These are phyloP conservation scores for Entelurus aequoreus DNA, from an alignment of 2,113 vertebrate species.

Conservation along the genomic window DNA sequence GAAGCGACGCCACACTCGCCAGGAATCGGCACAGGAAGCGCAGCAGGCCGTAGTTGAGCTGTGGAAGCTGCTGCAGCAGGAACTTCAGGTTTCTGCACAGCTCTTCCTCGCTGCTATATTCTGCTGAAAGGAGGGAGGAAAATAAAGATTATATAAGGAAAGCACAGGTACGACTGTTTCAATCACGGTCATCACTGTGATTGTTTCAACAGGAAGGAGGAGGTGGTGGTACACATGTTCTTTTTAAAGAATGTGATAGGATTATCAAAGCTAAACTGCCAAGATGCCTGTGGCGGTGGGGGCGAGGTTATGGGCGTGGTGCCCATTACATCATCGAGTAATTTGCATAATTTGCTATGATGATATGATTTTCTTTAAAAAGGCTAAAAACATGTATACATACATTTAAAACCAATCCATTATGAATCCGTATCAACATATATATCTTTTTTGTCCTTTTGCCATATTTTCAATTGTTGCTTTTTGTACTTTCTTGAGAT, in stretches of 20 bases:
- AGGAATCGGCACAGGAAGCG: conserved; percentile 96
- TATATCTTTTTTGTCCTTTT: too few species aligned
- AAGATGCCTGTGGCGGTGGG: too few species aligned
- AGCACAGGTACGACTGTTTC: background rate
- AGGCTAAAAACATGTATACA: too few species aligned
- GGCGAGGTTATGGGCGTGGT: too few species aligned
- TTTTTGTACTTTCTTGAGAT: too few species aligned
- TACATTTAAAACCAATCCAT: too few species aligned
- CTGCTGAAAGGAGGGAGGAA: conserved; percentile 60
- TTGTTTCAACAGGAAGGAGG: background rate
- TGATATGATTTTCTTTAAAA: too few species aligned
- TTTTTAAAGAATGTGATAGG: background rate
- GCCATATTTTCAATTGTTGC: too few species aligned
- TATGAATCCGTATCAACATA: too few species aligned
- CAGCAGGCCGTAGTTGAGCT: conserved; percentile 92
- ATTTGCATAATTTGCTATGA: too few species aligned
- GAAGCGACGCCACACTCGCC: conserved; percentile 88
- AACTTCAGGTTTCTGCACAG: conserved; percentile 91
- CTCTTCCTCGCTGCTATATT: conserved; percentile 93
- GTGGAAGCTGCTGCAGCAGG: conserved; percentile 94
- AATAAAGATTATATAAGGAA: background rate
- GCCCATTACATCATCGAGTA: too few species aligned
- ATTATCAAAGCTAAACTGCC: too few species aligned
- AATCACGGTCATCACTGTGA: background rate
- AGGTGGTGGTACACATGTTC: background rate